Evolutionary conservation across 30 jellyfish, hydroid and myxozoan genomes (phyloP).

Genomic region (Hydra vulgaris): DNA sequence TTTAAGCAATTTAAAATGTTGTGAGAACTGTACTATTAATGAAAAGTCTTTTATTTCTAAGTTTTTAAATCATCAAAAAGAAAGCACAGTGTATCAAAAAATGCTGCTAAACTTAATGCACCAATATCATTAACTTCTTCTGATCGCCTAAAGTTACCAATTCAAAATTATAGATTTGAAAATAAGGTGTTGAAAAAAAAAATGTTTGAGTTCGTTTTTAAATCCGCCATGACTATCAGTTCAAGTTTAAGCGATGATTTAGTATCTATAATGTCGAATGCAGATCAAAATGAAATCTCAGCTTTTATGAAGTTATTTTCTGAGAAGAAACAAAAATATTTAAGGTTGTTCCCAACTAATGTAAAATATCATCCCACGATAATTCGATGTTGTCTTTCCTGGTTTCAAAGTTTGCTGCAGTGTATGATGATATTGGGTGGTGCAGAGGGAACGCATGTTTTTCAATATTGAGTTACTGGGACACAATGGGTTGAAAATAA

Average conservation of each 20-base stretch:
- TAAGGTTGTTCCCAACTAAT: constrained; percentile 10
- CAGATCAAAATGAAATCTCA: constrained; percentile 27
- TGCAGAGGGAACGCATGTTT: no score
- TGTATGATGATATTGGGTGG: constrained; percentile 16
- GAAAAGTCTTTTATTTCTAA: constrained; percentile 1
- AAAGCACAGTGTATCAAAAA: constrained; percentile 6
- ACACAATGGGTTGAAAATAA: no score
- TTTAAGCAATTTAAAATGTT: not conserved
- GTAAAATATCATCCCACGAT: constrained; percentile 46
- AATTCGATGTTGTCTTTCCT: constrained; percentile 22
- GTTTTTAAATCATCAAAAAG: not conserved
- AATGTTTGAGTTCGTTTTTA: not conserved
- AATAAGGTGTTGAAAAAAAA: constrained; percentile 9
- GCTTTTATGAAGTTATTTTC: constrained; percentile 22
- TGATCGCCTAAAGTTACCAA: constrained; percentile 31
- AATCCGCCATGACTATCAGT: not conserved
- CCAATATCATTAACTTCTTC: constrained; percentile 37
- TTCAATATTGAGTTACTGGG: no score
- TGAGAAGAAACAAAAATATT: constrained; percentile 15
- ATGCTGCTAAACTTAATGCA: constrained; percentile 33
- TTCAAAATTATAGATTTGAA: constrained; percentile 30
- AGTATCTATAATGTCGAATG: constrained; percentile 12
- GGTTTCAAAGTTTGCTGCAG: constrained; percentile 14
- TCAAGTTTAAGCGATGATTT: constrained; percentile 2
- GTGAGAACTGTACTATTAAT: not conserved